Base-by-base conservation (phyloP, 2,113 vertebrate species). In the Campylorhamphus procurvoides region DNA sequence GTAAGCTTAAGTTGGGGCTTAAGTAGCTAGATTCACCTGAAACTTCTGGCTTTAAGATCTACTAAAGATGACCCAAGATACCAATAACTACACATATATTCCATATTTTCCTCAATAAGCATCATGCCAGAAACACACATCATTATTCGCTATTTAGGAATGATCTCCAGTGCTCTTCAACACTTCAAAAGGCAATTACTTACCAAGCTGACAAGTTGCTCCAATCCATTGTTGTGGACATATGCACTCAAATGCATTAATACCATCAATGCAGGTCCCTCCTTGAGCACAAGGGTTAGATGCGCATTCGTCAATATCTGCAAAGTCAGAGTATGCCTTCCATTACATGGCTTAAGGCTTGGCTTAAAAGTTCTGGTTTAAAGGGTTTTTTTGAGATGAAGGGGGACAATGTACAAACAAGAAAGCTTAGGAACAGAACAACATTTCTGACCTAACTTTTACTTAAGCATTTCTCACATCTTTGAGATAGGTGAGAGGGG, bases 181-280 rank as follows among this genome's bases (percentile, higher is more conserved):
- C 78, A 60, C 46, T 82, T 82, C 4, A 69, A 24, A 69, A 79
- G 15, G 24, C 10, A 80, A 62, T 40, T 67, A 76, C 97, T 97
- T 97, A 99, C 99, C 99, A 93, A 99, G 98, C 94, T 99, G 98
- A 97, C 99, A 99, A 24, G 99, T 99, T 95, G 98, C 98, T 80
- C 99, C 99, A 50, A 98, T 98, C 99, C 99, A 99, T 96, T 99
- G 99, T 0, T 98, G 98, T 13, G 98, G 98, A 89, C 99, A 99
- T 95, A 99, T 96, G 80, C 99, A 99, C 92, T 99, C 99, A 5
- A 99, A 99, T 40, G 98, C 94, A 49, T 99, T 99, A 95, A 99
- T 97, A 94, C 97, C 96, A 97, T 99, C 98, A 69, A 99, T 98
- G 83, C 99, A 99, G 87, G 99, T 99, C 83, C 99, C 99, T 4